phyloP scores from a whole-genome alignment of 2,113 vertebrate species.

The Lepisosteus osseus region DNA sequence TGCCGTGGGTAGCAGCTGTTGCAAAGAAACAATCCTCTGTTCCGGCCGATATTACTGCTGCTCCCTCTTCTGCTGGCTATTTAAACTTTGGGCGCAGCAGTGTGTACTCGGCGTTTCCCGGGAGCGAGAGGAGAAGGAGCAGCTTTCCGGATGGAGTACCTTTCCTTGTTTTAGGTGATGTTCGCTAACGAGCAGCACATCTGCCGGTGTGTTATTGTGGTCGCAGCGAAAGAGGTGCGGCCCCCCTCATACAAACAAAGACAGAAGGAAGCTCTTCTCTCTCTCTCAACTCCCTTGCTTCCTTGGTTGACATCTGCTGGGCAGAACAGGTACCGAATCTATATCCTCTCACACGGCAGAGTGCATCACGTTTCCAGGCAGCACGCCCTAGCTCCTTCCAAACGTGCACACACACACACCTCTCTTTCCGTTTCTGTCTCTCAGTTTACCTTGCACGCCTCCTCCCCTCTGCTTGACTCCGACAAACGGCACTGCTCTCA shows the following conservation, averaged over 20 bases:
- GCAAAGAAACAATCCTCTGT: not conserved
- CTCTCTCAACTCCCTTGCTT: not conserved
- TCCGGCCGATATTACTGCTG: slow-evolving; percentile 12
- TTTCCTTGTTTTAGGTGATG: no score
- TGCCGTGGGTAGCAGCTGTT: slow-evolving; percentile 16
- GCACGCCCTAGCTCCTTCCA: slow-evolving; percentile 28
- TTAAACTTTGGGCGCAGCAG: not conserved
- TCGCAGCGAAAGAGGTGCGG: no score
- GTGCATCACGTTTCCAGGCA: slow-evolving; percentile 40
- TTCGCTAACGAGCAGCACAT: no score
- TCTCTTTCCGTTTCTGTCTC: slow-evolving; percentile 19
- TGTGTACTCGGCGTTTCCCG: not conserved
- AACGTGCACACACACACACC: slow-evolving; percentile 19
- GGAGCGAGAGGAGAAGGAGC: slow-evolving; percentile 12
- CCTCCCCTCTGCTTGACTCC: slow-evolving; percentile 27
- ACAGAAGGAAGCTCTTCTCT: not conserved
- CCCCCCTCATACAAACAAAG: not conserved
- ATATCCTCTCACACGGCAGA: slow-evolving; percentile 35
- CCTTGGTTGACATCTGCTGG: not conserved
- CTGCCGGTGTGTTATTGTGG: no score
- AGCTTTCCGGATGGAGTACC: not conserved
- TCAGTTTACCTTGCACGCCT: slow-evolving; percentile 24
- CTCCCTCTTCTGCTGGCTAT: not conserved
- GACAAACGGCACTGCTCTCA: slow-evolving; percentile 30
- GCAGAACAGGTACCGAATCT: slow-evolving; percentile 2